Conservation (phyloP, 2,888 invertebrate species). For the Julus scandinavius region DNA sequence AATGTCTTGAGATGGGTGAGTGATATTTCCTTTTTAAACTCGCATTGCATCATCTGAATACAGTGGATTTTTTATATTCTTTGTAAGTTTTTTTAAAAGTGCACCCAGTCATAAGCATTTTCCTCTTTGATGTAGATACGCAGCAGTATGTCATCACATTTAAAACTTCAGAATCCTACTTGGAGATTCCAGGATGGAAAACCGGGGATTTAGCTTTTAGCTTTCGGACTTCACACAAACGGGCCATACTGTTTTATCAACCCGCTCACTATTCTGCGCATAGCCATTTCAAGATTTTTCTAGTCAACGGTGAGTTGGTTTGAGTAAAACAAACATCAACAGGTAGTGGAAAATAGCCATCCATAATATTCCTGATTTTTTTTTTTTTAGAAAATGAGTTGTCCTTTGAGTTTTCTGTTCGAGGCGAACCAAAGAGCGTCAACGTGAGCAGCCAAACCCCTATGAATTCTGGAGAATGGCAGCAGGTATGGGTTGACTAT, state of each 20-base stretch:
- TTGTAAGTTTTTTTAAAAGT: too few species aligned
- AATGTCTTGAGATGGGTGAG: conserved; percentile 95
- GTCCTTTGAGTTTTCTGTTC: conserved; percentile 89
- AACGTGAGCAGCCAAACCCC: conserved; percentile 84
- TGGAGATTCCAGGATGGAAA: conserved; percentile 93
- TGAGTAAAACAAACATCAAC: background rate
- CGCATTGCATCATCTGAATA: background rate
- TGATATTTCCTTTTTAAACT: conserved; percentile 59
- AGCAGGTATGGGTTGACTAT: conserved; percentile 95
- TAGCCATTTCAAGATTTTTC: conserved; percentile 90
- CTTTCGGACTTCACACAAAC: conserved; percentile 89
- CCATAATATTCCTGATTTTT: conserved; percentile 57
- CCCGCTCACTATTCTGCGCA: conserved; percentile 88
- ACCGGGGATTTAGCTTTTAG: conserved; percentile 93
- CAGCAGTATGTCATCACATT: conserved; percentile 94
- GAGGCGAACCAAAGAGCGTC: conserved; percentile 82
- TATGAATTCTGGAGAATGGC: conserved; percentile 94
- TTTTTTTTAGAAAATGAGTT: conserved; percentile 78
- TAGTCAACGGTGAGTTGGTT: conserved; percentile 73
- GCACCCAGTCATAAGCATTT: background rate
- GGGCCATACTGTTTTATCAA: conserved; percentile 89
- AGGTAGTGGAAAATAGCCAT: background rate
- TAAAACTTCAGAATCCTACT: conserved; percentile 89
- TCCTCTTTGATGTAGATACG: conserved; percentile 75
- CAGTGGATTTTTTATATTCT: too few species aligned